phyloP scores from a whole-genome alignment of 2,797 vertebrate genomes.

The Perodicticus potto region DNA sequence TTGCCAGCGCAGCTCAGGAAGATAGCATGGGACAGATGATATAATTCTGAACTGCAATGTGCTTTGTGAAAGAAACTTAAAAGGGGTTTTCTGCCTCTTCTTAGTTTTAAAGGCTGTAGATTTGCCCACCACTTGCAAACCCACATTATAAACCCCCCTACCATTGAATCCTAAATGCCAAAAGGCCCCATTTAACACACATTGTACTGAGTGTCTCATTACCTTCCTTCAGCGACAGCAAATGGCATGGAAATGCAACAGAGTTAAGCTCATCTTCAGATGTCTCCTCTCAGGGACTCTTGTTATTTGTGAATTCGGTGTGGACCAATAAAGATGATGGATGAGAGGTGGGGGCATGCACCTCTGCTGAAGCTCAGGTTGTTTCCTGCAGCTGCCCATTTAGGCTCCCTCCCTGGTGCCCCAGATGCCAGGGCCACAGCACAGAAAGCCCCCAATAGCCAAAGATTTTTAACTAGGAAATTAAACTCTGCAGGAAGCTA shows the following conservation, averaged over 20 bases:
- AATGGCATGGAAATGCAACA: background rate
- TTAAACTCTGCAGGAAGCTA: background rate
- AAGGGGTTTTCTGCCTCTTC: background rate
- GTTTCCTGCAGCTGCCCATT: background rate
- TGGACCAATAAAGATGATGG: background rate
- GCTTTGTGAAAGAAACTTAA: too few species aligned
- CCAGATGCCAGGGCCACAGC: background rate
- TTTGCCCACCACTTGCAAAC: background rate
- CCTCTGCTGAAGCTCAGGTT: background rate
- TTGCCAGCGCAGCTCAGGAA: background rate
- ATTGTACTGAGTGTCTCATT: background rate
- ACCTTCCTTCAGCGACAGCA: background rate
- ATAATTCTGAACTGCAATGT: background rate
- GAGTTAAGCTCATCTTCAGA: background rate
- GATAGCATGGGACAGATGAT: rapidly evolving
- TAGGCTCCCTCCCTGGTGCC: background rate
- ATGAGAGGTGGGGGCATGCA: too few species aligned
- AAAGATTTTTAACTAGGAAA: background rate
- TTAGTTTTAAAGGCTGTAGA: background rate
- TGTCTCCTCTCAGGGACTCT: background rate
- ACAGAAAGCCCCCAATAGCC: background rate
- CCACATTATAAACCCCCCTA: background rate
- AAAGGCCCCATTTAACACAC: background rate
- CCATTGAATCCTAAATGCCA: rapidly evolving
- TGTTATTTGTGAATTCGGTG: background rate